Evolutionary conservation across 2,797 vertebrate species (phyloP).

Genomic region (Catharus ustulatus): DNA sequence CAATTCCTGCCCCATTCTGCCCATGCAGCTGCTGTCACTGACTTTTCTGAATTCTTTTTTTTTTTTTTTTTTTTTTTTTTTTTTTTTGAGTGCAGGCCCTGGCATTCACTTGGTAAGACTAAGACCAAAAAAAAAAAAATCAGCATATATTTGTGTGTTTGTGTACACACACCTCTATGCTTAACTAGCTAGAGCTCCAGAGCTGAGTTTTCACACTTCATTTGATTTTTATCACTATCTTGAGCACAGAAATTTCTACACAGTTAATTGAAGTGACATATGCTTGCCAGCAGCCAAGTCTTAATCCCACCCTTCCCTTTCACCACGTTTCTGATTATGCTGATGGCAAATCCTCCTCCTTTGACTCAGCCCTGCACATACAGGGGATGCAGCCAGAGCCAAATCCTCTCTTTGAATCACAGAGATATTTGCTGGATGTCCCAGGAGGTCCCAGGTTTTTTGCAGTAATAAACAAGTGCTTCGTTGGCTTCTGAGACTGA

Average conservation of each 20-base stretch:
- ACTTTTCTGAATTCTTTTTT: neutral
- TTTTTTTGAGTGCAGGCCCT: neutral
- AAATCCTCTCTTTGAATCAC: neutral
- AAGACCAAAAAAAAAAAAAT: too few species aligned
- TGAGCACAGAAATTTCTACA: neutral
- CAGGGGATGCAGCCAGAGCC: neutral
- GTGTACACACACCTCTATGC: neutral
- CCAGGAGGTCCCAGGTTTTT: neutral
- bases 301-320: constrained; percentile 41
- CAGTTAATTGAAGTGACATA: constrained; percentile 52
- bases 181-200: constrained; percentile 11
- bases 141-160: neutral
- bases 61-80: too few species aligned
- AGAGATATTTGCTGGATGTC: neutral
- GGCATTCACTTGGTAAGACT: too few species aligned
- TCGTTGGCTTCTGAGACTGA: neutral
- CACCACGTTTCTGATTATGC: constrained; percentile 41
- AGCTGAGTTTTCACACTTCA: constrained; percentile 23
- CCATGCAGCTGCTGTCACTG: too few species aligned
- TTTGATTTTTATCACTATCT: constrained; percentile 48
- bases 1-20: too few species aligned
- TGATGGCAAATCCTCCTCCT: constrained; percentile 14
- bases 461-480: constrained; percentile 27
- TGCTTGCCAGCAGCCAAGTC: constrained; percentile 46
- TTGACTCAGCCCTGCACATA: constrained; percentile 24